Base-by-base conservation (phyloP, 2,797 vertebrate genomes). In the Vultur gryphus region DNA sequence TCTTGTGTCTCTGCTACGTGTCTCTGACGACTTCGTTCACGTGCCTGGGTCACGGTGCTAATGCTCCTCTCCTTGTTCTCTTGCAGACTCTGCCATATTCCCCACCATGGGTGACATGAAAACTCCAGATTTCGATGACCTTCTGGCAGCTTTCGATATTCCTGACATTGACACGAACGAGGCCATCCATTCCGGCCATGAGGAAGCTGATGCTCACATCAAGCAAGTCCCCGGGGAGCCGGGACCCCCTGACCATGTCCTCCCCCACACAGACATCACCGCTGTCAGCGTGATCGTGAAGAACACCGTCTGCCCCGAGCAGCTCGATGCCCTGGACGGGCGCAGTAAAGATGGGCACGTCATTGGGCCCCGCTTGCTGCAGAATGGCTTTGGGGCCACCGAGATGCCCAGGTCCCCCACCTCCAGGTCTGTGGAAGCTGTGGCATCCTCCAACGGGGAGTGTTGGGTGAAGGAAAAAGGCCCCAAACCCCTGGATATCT, bases 41-140 rank as follows among this genome's bases (percentile, higher is more conserved):
- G 0, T 17, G 31, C 61, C 21, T 2, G 1, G 44, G 33, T 11
- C 23, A 3, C 1, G 2, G 15, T 31, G 35, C 73, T 92, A 15
- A 94, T 0, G 2, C 20, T 44, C 21, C 67, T 44, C 37, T 90
- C 16, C 13, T 16, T 24, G 17, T 44, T 80, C 39, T 37, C 13
- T 83, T 82, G 9, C 58, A 93, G 69, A 3, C 43, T 48, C 43
- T 51, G 26, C 80, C 20, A 1, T 4, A 3, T 12, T 76, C 94
- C 95, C 95, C 98, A 97, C 97, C 92, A 99, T 99, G 99, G 99
- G 99, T 96, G 99, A 99, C 98, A 99, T 99, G 99, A 99, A 99
- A 95, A 99, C 99, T n/a, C 99, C 99, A 25, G 99, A 99, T 95
- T 99, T 99, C 12, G 99, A 99, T 21, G 99, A 99, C 97, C 98